Conservation (phyloP, 2,113 vertebrate genomes). For the Thunnus thynnus region DNA sequence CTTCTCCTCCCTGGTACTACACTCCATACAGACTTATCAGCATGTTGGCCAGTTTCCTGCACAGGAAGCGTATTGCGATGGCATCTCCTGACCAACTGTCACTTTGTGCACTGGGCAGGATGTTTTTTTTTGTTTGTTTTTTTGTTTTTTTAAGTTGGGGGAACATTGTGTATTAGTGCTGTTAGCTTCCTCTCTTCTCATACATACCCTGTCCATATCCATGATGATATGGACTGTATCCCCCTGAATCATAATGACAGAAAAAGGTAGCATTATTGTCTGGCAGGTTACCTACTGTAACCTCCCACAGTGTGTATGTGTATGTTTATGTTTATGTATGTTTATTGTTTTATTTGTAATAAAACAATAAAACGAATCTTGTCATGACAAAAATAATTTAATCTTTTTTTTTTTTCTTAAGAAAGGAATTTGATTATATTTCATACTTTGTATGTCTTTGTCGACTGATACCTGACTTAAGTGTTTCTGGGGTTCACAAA, state of each 20-base stretch:
- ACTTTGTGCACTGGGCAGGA: slow-evolving; percentile 65
- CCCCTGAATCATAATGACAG: slow-evolving; percentile 65
- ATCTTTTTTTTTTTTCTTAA: neutral
- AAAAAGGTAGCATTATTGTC: slow-evolving; percentile 59
- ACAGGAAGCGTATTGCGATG: slow-evolving; percentile 70
- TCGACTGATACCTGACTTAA: neutral
- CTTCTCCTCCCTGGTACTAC: slow-evolving; percentile 37
- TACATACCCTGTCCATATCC: slow-evolving; percentile 71
- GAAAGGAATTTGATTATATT: neutral
- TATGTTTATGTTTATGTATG: neutral
- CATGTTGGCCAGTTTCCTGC: slow-evolving; percentile 50
- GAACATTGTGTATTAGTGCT: slow-evolving; percentile 25
- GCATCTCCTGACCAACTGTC: slow-evolving; percentile 76
- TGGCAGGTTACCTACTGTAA: neutral
- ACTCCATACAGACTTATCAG: slow-evolving; percentile 53
- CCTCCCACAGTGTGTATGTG: neutral
- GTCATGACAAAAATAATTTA: neutral
- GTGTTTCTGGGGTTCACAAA: neutral
- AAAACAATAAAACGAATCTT: too few relatives aligned
- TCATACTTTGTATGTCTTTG: neutral
- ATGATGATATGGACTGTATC: slow-evolving; percentile 66
- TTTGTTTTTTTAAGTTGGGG: neutral
- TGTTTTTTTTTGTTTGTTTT: neutral
- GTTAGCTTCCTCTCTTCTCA: slow-evolving; percentile 36
- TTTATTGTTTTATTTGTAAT: too few relatives aligned